Conservation (phyloP, 2,888 invertebrate genomes). For the Diachrysia chrysitis region DNA sequence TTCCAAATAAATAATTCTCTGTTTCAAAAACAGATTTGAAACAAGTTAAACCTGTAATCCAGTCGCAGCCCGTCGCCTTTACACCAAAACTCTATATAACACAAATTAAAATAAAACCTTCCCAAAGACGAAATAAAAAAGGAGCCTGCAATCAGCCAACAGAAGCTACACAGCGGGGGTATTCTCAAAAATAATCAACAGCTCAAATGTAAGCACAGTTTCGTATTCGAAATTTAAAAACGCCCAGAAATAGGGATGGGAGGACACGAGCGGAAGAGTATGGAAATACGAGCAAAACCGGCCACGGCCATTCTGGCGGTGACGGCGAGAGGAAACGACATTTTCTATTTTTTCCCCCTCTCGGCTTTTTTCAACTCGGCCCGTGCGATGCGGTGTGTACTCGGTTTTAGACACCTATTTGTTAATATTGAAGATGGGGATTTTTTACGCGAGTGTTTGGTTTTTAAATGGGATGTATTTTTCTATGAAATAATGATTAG, state of each 20-base stretch:
- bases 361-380: slow-evolving; percentile 48
- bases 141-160: slow-evolving; percentile 79
- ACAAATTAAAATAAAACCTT: slow-evolving; percentile 61
- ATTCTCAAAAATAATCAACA: slow-evolving; percentile 85
- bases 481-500: slow-evolving; percentile 8
- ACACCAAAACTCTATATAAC: slow-evolving; percentile 36
- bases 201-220: slow-evolving; percentile 76
- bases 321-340: slow-evolving; percentile 84
- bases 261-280: slow-evolving; percentile 76
- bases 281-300: slow-evolving; percentile 75
- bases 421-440: slow-evolving; percentile 49
- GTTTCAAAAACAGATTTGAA: slow-evolving; percentile 56
- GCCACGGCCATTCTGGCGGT: slow-evolving; percentile 83
- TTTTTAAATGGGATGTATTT: slow-evolving; percentile 27
- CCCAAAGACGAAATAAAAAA: slow-evolving; percentile 65
- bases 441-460: slow-evolving; percentile 25
- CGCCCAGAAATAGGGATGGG: slow-evolving; percentile 72
- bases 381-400: slow-evolving; percentile 46
- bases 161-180: slow-evolving; percentile 80
- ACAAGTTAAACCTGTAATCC: slow-evolving; percentile 30
- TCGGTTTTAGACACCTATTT: slow-evolving; percentile 57
- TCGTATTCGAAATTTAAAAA: slow-evolving; percentile 72
- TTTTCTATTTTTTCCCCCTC: slow-evolving; percentile 78
- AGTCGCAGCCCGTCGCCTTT: slow-evolving; percentile 49
- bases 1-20: neutral